Base-by-base conservation (phyloP, 1,140 invertebrate species). In the Lucilia sericata region DNA sequence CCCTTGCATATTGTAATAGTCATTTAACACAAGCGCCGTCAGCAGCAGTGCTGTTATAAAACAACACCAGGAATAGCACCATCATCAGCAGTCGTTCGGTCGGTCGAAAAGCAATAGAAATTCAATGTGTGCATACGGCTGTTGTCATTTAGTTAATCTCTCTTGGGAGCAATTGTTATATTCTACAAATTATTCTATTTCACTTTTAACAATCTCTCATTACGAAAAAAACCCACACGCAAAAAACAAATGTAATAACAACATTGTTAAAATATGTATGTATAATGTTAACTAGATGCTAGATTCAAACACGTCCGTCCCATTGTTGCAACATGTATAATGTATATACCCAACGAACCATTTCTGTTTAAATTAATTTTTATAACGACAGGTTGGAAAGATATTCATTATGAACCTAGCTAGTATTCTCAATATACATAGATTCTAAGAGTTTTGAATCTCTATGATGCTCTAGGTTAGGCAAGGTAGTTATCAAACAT, bases 131-230 rank as follows among this genome's bases (percentile, higher is more conserved):
- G 19, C 65, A 70, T 70, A 70, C 65, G 25, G 65, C 65, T 70
- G 65, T 70, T 70, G 65, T 70, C n/a, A 70, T 70, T 70, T 70
- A 19, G 65, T 70, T 21, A 10, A 70, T 70, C 65, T 70, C 65
- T 70, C 65, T 70, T 10, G 65, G 65, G 65, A 70, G 19, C 65
- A 70, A 70, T 70, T 70, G 65, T 70, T 70, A 21, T 25, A 70
- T 70, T 70, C 65, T 19, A 70, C 65, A 70, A 70, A 70, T 70
- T 70, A 70, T 21, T 70, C 65, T 70, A 70, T n/a, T 70, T 21
- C 12, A 70, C 19, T 70, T 70, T 70, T n/a, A 17, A n/a, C n/a
- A n/a, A 60, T n/a, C 55, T 17, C 14, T n/a, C 5, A 60, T 60
- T 17, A 60, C 55, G 25, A 30, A 30, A 30, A 30, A 30, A 60